These are phyloP conservation scores for Pogona vitticeps DNA, from an alignment of 2,113 vertebrate genomes.

Conservation along the genomic window DNA sequence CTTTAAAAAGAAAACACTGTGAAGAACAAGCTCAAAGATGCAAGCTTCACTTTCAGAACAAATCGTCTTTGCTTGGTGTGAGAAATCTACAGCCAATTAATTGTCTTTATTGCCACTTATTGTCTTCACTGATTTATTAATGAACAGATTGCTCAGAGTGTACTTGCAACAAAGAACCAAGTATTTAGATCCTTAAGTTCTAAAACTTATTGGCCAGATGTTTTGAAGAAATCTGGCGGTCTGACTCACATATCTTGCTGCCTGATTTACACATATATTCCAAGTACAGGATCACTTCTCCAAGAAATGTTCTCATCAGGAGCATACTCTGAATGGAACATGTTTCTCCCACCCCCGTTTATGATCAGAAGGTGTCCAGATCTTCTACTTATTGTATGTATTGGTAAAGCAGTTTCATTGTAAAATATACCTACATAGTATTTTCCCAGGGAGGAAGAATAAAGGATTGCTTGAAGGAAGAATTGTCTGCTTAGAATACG, in stretches of 20 bases:
- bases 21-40: neutral
- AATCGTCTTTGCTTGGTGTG: neutral
- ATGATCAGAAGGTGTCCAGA: too few species aligned
- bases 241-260: neutral
- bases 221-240: neutral
- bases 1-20: neutral
- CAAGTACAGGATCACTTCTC: neutral
- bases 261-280: too few species aligned
- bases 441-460: too few species aligned
- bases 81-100: neutral
- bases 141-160: neutral
- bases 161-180: neutral
- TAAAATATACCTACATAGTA: too few species aligned
- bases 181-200: neutral
- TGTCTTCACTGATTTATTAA: conserved; percentile 24
- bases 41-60: neutral
- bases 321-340: too few species aligned
- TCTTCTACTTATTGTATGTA: too few species aligned
- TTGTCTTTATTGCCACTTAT: neutral
- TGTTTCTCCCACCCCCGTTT: too few species aligned
- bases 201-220: neutral
- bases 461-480: neutral
- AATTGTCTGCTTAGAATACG: neutral
- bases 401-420: too few species aligned
- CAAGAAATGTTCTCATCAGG: neutral